A percentile compares a stretch with the other conserved stretches of the same genome.
These are phyloP conservation scores for Aspidiotus rigidus DNA, from an alignment of 2,888 invertebrate species.

Conservation along the genomic window DNA sequence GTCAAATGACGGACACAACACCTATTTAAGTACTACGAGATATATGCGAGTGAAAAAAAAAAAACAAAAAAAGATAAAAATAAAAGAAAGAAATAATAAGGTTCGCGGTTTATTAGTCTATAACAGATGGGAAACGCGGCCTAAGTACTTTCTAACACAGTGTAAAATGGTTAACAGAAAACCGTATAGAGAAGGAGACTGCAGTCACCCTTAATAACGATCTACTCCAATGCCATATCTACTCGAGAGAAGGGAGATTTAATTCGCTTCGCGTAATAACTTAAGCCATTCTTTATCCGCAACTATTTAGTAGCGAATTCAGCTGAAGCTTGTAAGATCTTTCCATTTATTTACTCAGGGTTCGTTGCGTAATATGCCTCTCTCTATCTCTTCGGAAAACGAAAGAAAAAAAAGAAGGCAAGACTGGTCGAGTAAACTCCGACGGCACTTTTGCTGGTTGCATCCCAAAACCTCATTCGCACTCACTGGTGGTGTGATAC, in stretches of 20 bases:
- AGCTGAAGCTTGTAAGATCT: slow-evolving; percentile 21
- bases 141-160: slow-evolving; percentile 2
- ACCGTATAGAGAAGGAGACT: slow-evolving; percentile 14
- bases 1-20: too few relatives aligned
- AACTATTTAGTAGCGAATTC: slow-evolving; percentile 30
- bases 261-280: slow-evolving; percentile 36
- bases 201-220: slow-evolving; percentile 26
- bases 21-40: too few relatives aligned
- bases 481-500: too few relatives aligned
- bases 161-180: slow-evolving; percentile 19
- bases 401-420: not conserved
- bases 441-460: too few relatives aligned
- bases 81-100: not conserved
- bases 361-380: not conserved
- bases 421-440: too few relatives aligned
- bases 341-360: slow-evolving; percentile 23
- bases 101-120: slow-evolving; percentile 14
- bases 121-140: slow-evolving; percentile 18
- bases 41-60: too few relatives aligned
- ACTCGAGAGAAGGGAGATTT: slow-evolving; percentile 35
- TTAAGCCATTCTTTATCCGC: slow-evolving; percentile 35
- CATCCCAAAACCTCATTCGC: too few relatives aligned
- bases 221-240: not conserved
- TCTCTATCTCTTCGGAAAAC: not conserved
- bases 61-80: too few relatives aligned